phyloP scores from a whole-genome alignment of 2,888 invertebrate genomes.

The Agriopis aurantiaria region DNA sequence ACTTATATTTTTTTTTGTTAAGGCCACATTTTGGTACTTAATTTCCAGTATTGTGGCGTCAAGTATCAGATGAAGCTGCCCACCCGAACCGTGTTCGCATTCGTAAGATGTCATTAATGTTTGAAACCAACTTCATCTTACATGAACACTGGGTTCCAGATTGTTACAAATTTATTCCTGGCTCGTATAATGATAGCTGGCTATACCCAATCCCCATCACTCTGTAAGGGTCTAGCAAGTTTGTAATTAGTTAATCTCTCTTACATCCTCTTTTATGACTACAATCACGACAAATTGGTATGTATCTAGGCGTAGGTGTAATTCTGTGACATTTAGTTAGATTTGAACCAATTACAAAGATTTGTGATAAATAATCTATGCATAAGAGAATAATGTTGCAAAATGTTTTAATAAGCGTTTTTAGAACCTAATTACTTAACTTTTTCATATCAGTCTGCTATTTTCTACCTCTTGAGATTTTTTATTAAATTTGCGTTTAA shows the following conservation, averaged over 20 bases:
- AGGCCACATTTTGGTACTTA: too few species aligned
- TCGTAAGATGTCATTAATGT: slow-evolving; percentile 8
- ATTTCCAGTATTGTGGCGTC: too few species aligned
- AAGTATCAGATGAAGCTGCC: neutral
- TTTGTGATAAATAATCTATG: neutral
- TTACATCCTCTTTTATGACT: slow-evolving; percentile 21
- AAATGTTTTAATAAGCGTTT: too few species aligned
- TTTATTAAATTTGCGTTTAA: too few species aligned
- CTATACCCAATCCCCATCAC: slow-evolving; percentile 22
- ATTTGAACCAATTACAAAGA: neutral
- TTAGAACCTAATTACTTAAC: too few species aligned
- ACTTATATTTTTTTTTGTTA: too few species aligned
- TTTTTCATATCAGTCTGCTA: too few species aligned
- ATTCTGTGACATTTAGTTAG: neutral
- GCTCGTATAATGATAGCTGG: slow-evolving; percentile 17
- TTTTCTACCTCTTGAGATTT: too few species aligned
- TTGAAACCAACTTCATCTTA: slow-evolving; percentile 5
- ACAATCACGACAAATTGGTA: slow-evolving; percentile 7
- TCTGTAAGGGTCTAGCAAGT: slow-evolving; percentile 21
- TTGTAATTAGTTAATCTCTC: slow-evolving; percentile 30
- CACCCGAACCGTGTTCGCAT: slow-evolving; percentile 13
- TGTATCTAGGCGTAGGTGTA: neutral
- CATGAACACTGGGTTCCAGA: slow-evolving; percentile 6
- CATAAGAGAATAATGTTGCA: too few species aligned
- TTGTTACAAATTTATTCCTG: slow-evolving; percentile 19